phyloP scores from a whole-genome alignment of 2,113 vertebrate genomes.

The Poicephalus meyeri region DNA sequence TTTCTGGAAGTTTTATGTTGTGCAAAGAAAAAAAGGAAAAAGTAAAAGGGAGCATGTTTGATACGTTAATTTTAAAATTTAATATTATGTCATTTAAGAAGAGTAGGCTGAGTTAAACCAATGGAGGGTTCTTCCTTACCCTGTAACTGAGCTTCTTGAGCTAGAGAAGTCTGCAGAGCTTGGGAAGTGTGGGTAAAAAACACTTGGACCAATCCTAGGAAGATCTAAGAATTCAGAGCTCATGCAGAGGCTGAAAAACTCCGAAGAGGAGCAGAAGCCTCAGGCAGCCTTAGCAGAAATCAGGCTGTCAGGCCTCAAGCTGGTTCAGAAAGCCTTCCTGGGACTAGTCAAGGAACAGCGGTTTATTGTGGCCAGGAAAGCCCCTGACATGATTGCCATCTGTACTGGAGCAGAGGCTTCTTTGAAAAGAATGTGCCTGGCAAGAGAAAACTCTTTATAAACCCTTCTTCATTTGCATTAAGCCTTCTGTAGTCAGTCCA shows the following conservation, averaged over 20 bases:
- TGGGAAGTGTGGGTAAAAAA: not conserved
- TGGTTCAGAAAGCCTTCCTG: not conserved
- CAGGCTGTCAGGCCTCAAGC: not conserved
- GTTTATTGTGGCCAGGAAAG: not conserved
- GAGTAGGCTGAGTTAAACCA: not conserved
- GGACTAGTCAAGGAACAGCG: not conserved
- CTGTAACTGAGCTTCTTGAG: not conserved
- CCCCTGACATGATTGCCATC: not conserved
- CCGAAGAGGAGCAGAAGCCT: not conserved
- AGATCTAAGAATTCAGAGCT: not conserved
- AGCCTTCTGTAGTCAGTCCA: not conserved
- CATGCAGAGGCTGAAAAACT: not conserved
- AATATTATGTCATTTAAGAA: not conserved
- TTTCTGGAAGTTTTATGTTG: not conserved
- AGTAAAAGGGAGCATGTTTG: not conserved
- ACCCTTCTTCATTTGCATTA: not conserved
- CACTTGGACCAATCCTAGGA: not conserved
- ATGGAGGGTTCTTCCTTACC: not conserved
- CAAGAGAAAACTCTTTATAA: not conserved
- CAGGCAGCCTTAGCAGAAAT: not conserved
- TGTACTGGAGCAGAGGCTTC: not conserved
- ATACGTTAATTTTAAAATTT: not conserved
- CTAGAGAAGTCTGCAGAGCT: not conserved
- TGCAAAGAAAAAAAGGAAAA: not conserved
- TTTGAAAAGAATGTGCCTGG: not conserved